phyloP scores from a whole-genome alignment of 2,888 invertebrate species.

The Ganaspis brasiliensis region DNA sequence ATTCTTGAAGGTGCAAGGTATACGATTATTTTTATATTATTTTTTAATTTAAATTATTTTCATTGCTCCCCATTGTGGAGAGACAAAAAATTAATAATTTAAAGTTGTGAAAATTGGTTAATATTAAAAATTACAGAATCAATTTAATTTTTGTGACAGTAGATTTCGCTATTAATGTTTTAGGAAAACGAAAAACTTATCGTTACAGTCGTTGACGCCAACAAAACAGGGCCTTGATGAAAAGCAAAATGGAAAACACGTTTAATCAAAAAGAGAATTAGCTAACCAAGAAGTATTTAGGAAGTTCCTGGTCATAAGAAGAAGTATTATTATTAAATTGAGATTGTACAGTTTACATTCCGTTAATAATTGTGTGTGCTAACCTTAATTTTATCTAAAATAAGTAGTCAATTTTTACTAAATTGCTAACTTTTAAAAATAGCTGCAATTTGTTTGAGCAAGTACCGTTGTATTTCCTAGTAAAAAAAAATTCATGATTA shows the following conservation, averaged over 20 bases:
- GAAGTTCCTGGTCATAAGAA: background rate
- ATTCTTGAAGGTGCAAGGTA: too few species aligned
- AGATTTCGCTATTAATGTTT: background rate
- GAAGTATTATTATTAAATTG: background rate
- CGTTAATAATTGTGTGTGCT: background rate
- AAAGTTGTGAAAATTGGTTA: too few species aligned
- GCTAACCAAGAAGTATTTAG: background rate
- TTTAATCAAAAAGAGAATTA: background rate
- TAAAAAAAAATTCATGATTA: too few species aligned
- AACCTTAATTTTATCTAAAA: background rate
- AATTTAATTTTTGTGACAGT: too few species aligned
- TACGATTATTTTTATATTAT: too few species aligned
- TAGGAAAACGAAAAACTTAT: background rate
- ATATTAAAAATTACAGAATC: too few species aligned
- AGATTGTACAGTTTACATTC: background rate
- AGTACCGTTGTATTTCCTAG: background rate
- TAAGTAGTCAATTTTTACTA: background rate
- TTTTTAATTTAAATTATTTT: too few species aligned
- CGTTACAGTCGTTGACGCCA: background rate
- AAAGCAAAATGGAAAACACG: background rate
- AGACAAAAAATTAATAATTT: too few species aligned
- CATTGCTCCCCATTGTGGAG: too few species aligned
- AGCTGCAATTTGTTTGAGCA: background rate
- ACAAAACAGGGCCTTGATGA: background rate
- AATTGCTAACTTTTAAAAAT: conserved; percentile 7